Percentiles rank a stretch among this genome's conserved stretches.
Conservation (phyloP, 2,113 vertebrate species). For the Microcebus jonahi region DNA sequence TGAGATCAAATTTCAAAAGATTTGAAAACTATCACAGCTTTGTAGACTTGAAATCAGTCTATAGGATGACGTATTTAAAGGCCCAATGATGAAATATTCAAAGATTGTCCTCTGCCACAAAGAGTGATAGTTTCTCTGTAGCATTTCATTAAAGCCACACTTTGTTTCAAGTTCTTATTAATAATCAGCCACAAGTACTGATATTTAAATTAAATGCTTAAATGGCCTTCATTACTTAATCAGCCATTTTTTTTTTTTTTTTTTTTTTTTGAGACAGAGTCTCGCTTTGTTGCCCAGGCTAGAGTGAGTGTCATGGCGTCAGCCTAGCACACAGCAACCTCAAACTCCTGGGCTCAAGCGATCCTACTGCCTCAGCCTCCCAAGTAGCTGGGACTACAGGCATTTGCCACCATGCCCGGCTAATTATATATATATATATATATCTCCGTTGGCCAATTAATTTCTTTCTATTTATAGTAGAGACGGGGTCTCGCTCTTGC, state of each 20-base stretch:
- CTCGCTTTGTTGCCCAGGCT: no score
- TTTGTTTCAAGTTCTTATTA: slow-evolving; percentile 21
- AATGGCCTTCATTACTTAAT: not conserved
- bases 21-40: not conserved
- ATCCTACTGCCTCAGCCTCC: no score
- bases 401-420: no score
- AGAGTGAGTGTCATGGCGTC: no score
- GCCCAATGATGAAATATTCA: not conserved
- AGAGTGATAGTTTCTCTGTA: not conserved
- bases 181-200: not conserved
- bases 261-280: no score
- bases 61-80: not conserved
- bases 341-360: no score
- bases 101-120: not conserved
- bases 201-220: slow-evolving; percentile 6
- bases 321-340: no score
- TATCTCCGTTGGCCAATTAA: no score
- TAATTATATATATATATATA: no score
- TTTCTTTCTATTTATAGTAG: no score
- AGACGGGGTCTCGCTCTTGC: no score
- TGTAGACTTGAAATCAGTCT: not conserved
- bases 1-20: slow-evolving; percentile 59
- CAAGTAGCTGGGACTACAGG: no score
- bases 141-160: slow-evolving; percentile 17
- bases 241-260: not conserved